These are phyloP conservation scores for Eucriotettix oculatus DNA, from an alignment of 2,888 invertebrate genomes.

Conservation along the genomic window DNA sequence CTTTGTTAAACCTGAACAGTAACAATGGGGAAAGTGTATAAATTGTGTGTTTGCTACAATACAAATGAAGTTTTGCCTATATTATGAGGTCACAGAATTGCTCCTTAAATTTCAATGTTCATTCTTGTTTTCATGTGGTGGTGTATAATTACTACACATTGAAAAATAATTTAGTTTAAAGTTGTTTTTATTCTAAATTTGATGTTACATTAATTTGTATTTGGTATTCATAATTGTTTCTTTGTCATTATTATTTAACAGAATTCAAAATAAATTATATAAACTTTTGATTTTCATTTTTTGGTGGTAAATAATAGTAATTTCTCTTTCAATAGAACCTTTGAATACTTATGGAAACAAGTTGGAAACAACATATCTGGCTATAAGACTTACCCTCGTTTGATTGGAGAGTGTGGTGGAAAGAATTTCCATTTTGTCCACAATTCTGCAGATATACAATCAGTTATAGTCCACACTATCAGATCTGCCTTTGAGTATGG, in stretches of 20 bases:
- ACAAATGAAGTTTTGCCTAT: no score
- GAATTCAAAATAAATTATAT: background rate
- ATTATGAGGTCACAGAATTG: no score
- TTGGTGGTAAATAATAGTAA: no score
- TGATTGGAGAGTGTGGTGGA: slow-evolving; percentile 95
- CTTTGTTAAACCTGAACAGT: no score
- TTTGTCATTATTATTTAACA: background rate
- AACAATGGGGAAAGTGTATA: no score
- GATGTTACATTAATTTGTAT: no score
- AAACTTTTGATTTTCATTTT: background rate
- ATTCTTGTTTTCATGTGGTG: no score
- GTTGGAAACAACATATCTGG: slow-evolving; percentile 73
- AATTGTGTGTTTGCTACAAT: no score
- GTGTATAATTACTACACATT: no score
- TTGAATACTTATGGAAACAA: slow-evolving; percentile 81
- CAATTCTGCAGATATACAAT: slow-evolving; percentile 66
- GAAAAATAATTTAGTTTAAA: no score
- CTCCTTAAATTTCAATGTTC: no score
- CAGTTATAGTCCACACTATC: slow-evolving; percentile 71
- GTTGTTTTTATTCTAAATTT: no score
- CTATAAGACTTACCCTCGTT: slow-evolving; percentile 80
- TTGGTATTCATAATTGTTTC: background rate
- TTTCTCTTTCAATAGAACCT: slow-evolving; percentile 46
- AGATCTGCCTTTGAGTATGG: slow-evolving; percentile 89
- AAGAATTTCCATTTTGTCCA: slow-evolving; percentile 99